Evolutionary conservation across 2,888 invertebrate species (phyloP).

Genomic region (Lissocephala sabroskyi): DNA sequence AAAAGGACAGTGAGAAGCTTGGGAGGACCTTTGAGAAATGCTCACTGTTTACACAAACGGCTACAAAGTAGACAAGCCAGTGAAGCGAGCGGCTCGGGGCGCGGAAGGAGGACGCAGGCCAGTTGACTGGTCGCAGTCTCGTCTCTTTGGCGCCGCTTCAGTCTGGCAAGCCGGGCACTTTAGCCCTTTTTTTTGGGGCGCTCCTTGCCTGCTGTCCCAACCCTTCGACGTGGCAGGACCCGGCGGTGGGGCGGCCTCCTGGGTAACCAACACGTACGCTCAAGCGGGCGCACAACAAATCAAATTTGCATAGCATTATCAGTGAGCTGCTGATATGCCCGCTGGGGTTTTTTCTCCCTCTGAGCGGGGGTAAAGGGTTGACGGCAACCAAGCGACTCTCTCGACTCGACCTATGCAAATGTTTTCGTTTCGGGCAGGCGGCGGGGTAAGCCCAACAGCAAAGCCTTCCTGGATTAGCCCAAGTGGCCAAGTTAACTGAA

Average conservation of each 20-base stretch:
- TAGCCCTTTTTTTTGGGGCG: slow-evolving; percentile 2
- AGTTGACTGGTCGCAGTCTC: no score
- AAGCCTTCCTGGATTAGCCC: no score
- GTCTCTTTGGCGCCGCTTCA: not conserved
- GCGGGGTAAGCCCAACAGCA: not conserved
- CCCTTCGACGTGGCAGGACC: no score
- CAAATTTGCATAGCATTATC: slow-evolving; percentile 71
- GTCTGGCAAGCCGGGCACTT: slow-evolving; percentile 2
- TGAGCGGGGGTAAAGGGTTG: no score
- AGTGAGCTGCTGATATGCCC: slow-evolving; percentile 15
- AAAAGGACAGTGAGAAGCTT: no score
- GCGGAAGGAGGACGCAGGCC: no score
- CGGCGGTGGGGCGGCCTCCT: no score
- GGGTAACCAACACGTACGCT: no score
- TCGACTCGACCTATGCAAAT: slow-evolving; percentile 3
- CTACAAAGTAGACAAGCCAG: slow-evolving; percentile 64
- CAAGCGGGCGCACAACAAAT: slow-evolving; percentile 53
- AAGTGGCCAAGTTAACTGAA: no score
- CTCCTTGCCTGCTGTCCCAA: slow-evolving; percentile 13
- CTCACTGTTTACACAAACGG: slow-evolving; percentile 67
- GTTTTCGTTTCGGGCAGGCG: not conserved
- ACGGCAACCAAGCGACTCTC: not conserved
- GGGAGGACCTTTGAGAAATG: not conserved
- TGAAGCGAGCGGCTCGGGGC: not conserved
- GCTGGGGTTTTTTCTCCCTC: no score